These are phyloP conservation scores for Orthonevra nobilis DNA, from an alignment of 2,888 invertebrate genomes.

Conservation along the genomic window DNA sequence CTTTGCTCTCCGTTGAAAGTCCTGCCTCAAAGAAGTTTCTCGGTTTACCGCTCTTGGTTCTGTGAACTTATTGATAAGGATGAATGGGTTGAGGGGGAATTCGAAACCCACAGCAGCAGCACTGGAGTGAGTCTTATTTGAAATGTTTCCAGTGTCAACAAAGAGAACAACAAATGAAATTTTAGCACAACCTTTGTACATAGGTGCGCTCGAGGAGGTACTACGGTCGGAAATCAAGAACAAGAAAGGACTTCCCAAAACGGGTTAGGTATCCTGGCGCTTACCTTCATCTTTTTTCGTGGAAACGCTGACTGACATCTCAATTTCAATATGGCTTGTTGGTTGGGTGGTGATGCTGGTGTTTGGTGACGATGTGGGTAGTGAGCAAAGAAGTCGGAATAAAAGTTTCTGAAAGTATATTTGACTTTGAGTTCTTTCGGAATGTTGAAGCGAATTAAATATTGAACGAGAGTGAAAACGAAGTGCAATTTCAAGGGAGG, in stretches of 20 bases:
- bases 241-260: constrained; percentile 21
- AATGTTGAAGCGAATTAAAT: constrained; percentile 62
- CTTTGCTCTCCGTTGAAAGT: constrained; percentile 26
- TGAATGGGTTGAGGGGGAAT: background rate
- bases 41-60: constrained; percentile 35
- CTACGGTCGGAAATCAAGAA: constrained; percentile 18
- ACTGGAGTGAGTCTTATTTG: constrained; percentile 54
- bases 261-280: constrained; percentile 50
- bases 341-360: constrained; percentile 24
- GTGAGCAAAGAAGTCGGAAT: constrained; percentile 35
- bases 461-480: constrained; percentile 62
- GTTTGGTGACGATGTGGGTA: constrained; percentile 13
- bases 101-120: background rate
- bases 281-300: constrained; percentile 55
- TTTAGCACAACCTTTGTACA: constrained; percentile 50
- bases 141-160: constrained; percentile 67
- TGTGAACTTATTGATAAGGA: too few relatives aligned
- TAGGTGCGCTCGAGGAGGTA: too few relatives aligned
- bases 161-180: constrained; percentile 66
- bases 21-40: constrained; percentile 39
- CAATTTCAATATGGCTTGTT: constrained; percentile 66
- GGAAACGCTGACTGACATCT: constrained; percentile 60
- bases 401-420: constrained; percentile 58
- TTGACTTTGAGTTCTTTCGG: constrained; percentile 64
- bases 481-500: constrained; percentile 42